Conservation (phyloP, 1,140 invertebrate genomes). For the Drosophila sproati region DNA sequence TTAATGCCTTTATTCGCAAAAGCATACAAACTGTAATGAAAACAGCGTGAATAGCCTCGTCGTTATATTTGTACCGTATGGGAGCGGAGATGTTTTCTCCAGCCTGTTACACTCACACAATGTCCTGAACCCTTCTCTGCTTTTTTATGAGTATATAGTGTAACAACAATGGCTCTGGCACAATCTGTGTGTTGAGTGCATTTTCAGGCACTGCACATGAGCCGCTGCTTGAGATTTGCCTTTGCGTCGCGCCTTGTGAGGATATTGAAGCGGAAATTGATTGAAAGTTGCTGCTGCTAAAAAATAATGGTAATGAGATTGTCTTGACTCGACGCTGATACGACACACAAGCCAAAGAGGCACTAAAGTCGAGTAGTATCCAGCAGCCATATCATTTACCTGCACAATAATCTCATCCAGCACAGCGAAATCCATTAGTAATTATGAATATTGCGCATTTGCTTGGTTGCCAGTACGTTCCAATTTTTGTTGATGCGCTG, state of each 20-base stretch:
- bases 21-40: too few species aligned
- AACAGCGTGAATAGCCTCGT: too few species aligned
- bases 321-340: constrained; percentile 51
- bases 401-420: constrained; percentile 6
- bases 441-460: constrained; percentile 59
- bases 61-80: too few species aligned
- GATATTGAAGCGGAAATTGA: constrained; percentile 79
- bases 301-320: constrained; percentile 80
- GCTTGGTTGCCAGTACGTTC: constrained; percentile 16
- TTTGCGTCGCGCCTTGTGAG: constrained; percentile 49
- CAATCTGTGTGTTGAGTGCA: constrained; percentile 49
- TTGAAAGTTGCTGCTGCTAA: constrained; percentile 74
- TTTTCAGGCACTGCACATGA: constrained; percentile 25
- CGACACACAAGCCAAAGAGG: constrained; percentile 19
- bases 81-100: not conserved
- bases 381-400: constrained; percentile 22
- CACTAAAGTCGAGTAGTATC: constrained; percentile 11
- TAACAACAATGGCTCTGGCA: constrained; percentile 21
- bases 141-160: not conserved
- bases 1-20: too few species aligned
- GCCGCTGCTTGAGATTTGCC: constrained; percentile 60
- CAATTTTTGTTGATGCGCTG: constrained; percentile 37
- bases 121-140: not conserved
- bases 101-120: not conserved
- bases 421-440: constrained; percentile 34